These are phyloP conservation scores for Lemur catta DNA, from an alignment of 2,797 vertebrate genomes.

Conservation along the genomic window DNA sequence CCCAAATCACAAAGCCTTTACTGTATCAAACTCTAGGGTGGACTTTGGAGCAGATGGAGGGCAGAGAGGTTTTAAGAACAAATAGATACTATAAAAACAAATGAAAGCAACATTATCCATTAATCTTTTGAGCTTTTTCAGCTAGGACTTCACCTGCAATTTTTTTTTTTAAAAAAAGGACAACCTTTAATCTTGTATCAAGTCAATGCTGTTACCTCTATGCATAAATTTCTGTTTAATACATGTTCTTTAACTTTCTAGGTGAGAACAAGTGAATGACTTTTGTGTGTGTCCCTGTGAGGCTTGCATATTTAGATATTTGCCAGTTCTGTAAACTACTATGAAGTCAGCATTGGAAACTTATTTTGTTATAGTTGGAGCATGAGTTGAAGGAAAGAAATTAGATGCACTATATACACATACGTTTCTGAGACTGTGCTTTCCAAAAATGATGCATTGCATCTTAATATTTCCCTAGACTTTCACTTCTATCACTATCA, in stretches of 20 bases:
- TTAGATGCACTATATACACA: neutral
- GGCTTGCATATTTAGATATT: neutral
- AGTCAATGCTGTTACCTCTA: neutral
- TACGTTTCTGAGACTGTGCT: neutral
- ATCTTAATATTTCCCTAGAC: neutral
- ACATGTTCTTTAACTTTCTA: neutral
- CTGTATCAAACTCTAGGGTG: neutral
- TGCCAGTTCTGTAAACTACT: neutral
- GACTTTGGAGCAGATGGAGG: neutral
- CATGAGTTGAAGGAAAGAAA: slow-evolving; percentile 25
- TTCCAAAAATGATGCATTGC: neutral
- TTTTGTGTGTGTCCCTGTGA: neutral
- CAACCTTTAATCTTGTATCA: neutral
- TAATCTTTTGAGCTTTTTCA: neutral
- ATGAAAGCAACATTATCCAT: neutral
- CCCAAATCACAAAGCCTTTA: neutral
- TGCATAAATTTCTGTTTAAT: neutral
- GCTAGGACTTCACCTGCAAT: neutral
- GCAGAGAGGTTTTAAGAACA: neutral
- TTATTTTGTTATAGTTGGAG: neutral
- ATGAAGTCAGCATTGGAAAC: neutral
- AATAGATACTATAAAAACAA: neutral
- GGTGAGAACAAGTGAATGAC: neutral
- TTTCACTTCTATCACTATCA: neutral
- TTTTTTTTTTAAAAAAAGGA: too few relatives aligned